A percentile compares a stretch with the other conserved stretches of the same genome.
Conservation (phyloP, 2,113 vertebrate species). For the Acrocephalus arundinaceus region DNA sequence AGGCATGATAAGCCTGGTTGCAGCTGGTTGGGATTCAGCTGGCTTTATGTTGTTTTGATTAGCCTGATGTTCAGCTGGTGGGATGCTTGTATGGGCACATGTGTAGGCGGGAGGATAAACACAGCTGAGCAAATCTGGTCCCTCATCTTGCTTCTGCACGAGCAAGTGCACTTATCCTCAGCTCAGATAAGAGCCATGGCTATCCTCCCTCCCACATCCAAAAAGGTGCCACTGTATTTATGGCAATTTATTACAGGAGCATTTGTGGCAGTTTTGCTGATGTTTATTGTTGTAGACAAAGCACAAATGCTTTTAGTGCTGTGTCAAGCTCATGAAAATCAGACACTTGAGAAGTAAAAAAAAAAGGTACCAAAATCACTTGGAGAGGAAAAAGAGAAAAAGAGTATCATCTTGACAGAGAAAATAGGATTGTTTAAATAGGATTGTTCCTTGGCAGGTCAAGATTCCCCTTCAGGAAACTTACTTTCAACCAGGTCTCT, state of each 20-base stretch:
- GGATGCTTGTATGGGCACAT: constrained; percentile 8
- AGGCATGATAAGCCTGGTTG: not conserved
- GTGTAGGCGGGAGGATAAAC: constrained; percentile 15
- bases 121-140: constrained; percentile 53
- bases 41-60: constrained; percentile 24
- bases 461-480: not conserved
- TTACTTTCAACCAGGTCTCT: not conserved
- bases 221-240: constrained; percentile 18
- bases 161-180: not conserved
- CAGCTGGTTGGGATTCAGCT: constrained; percentile 14
- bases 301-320: not conserved
- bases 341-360: not conserved
- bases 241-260: not conserved
- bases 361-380: accelerated
- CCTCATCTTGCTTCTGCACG: not conserved
- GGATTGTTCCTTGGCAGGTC: not conserved
- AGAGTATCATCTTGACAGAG: not conserved
- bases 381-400: not conserved
- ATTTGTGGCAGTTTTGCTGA: not conserved
- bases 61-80: not conserved
- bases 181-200: not conserved
- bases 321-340: not conserved
- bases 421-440: not conserved
- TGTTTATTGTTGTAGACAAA: not conserved
- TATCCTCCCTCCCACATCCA: not conserved